A percentile compares a stretch with the other conserved stretches of the same genome.
Evolutionary conservation across 92 coral and sea anemone genomes (phyloP).

Genomic region (Galaxea fascicularis): DNA sequence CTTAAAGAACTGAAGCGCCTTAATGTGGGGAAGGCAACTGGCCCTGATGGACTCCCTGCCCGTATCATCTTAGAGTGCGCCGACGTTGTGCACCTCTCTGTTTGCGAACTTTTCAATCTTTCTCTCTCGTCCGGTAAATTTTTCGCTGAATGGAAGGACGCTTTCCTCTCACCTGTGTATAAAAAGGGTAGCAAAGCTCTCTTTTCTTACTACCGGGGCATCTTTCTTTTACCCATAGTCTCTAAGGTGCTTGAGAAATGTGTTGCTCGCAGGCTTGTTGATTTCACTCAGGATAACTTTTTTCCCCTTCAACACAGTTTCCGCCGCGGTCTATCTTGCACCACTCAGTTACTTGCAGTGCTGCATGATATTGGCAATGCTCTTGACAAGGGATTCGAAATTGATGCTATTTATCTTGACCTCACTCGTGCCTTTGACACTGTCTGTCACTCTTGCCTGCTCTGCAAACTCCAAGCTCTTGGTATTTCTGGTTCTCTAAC

Average conservation of each 20-base stretch:
- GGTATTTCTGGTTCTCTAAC: too few relatives aligned
- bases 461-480: too few relatives aligned
- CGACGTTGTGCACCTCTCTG: background rate
- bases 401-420: too few relatives aligned
- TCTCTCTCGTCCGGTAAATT: background rate
- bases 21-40: background rate
- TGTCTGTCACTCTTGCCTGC: too few relatives aligned
- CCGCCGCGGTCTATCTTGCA: too few relatives aligned
- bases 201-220: background rate
- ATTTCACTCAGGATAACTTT: too few relatives aligned
- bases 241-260: conserved; percentile 11
- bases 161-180: background rate
- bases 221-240: background rate
- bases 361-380: too few relatives aligned
- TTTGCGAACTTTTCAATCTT: background rate
- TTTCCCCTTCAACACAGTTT: too few relatives aligned
- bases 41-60: background rate
- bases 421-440: too few relatives aligned
- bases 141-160: background rate
- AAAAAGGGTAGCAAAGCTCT: background rate
- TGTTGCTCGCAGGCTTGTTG: too few relatives aligned
- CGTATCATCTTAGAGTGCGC: background rate
- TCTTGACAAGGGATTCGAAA: too few relatives aligned
- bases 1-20: background rate
- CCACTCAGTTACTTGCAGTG: too few relatives aligned